A percentile compares a stretch with the other conserved stretches of the same genome.
phyloP scores from a whole-genome alignment of 2,113 vertebrate genomes.

The Anhinga anhinga region DNA sequence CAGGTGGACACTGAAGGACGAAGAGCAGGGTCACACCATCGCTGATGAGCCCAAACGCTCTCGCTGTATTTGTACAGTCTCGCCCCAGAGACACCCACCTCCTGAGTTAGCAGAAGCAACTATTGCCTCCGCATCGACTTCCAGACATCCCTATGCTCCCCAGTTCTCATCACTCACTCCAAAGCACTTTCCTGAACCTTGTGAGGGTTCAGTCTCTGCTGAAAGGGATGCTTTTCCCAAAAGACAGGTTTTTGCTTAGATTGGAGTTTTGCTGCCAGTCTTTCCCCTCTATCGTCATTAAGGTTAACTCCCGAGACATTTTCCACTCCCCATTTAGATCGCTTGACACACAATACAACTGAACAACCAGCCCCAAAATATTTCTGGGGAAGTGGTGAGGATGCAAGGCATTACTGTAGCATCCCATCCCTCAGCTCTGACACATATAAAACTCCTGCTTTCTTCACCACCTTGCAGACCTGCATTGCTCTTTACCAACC shows the following conservation, averaged over 20 bases:
- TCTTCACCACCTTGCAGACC: background rate
- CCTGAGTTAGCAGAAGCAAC: background rate
- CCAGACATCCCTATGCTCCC: background rate
- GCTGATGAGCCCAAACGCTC: background rate
- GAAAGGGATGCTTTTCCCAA: background rate
- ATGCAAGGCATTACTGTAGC: background rate
- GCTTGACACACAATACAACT: background rate
- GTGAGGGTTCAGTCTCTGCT: background rate
- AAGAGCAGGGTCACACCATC: background rate
- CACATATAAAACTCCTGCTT: background rate
- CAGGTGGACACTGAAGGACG: fast-evolving
- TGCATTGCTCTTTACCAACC: background rate
- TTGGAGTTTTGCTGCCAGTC: background rate
- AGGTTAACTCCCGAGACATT: background rate
- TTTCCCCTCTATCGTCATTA: background rate
- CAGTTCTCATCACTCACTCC: background rate
- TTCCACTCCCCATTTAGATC: background rate
- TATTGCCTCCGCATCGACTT: fast-evolving
- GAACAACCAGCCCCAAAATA: background rate
- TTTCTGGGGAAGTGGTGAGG: background rate
- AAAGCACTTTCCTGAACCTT: background rate
- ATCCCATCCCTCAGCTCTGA: background rate
- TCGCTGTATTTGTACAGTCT: background rate
- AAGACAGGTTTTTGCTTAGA: background rate
- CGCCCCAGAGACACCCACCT: fast-evolving